phyloP scores from a whole-genome alignment of 1,140 invertebrate species.

The Limonius californicus region DNA sequence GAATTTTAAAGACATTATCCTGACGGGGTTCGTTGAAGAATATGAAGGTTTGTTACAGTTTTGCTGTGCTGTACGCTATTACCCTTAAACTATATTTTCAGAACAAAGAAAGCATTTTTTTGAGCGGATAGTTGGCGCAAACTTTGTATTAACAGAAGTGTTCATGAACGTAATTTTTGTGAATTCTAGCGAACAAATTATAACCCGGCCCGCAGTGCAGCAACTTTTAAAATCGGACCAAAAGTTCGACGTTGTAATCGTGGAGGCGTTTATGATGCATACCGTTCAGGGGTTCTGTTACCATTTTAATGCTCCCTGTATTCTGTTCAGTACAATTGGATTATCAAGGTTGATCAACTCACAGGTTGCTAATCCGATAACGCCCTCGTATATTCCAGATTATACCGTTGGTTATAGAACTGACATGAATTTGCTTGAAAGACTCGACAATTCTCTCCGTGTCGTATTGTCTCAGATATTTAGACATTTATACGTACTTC shows the following conservation, averaged over 20 bases:
- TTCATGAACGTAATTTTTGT: no score
- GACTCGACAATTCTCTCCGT: conserved; percentile 32
- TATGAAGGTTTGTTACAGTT: no score
- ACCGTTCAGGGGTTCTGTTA: conserved; percentile 60
- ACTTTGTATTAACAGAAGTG: no score
- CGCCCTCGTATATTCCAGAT: conserved; percentile 42
- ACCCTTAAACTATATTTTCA: no score
- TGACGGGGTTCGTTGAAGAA: no score
- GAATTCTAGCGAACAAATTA: no score
- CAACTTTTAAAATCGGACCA: conserved; percentile 31
- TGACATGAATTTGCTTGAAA: conserved; percentile 48
- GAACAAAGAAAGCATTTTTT: no score
- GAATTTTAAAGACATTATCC: no score
- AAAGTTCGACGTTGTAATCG: conserved; percentile 62
- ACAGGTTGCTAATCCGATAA: conserved; percentile 43
- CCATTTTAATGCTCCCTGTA: conserved; percentile 58
- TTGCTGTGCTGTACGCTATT: no score
- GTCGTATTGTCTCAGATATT: conserved; percentile 19
- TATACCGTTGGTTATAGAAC: conserved; percentile 33
- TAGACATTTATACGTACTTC: conserved; percentile 29
- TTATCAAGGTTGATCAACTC: conserved; percentile 32
- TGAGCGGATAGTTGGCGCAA: no score
- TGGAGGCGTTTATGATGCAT: conserved; percentile 64
- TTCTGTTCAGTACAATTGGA: conserved; percentile 48
- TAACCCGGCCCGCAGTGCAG: conserved; percentile 29